These are phyloP conservation scores for Oenanthe oenanthe DNA, from an alignment of 2,113 vertebrate species.

Conservation along the genomic window DNA sequence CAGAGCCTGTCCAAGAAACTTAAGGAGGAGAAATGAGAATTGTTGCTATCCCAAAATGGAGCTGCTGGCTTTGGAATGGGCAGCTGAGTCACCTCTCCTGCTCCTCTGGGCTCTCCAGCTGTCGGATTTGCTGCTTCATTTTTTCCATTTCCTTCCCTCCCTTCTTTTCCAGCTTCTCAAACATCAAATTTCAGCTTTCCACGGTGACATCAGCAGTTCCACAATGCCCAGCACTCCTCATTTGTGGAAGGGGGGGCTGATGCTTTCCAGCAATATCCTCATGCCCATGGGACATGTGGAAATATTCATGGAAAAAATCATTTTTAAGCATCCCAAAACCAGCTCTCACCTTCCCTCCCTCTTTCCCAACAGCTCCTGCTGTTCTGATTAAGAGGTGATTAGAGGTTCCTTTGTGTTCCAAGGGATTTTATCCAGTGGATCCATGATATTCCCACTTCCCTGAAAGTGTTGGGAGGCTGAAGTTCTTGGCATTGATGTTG, in stretches of 20 bases:
- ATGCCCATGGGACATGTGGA: not conserved
- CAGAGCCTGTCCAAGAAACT: not conserved
- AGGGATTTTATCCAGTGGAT: not conserved
- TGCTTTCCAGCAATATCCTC: not conserved
- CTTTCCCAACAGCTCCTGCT: not conserved
- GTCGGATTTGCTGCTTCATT: constrained; percentile 11
- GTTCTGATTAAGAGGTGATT: not conserved
- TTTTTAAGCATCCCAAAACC: not conserved
- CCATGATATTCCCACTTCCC: constrained; percentile 9
- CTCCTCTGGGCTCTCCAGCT: constrained; percentile 20
- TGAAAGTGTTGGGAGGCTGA: not conserved
- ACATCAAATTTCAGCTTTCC: not conserved
- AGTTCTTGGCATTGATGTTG: not conserved
- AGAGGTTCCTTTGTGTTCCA: not conserved
- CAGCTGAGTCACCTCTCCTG: constrained; percentile 50
- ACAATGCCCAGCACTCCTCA: not conserved
- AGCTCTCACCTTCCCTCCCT: not conserved
- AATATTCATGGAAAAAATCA: constrained; percentile 11
- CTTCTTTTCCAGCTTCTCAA: not conserved
- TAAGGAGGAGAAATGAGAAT: not conserved
- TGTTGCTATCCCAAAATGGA: not conserved
- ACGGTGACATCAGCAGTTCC: not conserved
- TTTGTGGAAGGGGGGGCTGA: not conserved
- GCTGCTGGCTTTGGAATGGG: not conserved
- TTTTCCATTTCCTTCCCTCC: constrained; percentile 26